Evolutionary conservation across 2,113 vertebrate species (phyloP).

Genomic region (Eclectus roratus): DNA sequence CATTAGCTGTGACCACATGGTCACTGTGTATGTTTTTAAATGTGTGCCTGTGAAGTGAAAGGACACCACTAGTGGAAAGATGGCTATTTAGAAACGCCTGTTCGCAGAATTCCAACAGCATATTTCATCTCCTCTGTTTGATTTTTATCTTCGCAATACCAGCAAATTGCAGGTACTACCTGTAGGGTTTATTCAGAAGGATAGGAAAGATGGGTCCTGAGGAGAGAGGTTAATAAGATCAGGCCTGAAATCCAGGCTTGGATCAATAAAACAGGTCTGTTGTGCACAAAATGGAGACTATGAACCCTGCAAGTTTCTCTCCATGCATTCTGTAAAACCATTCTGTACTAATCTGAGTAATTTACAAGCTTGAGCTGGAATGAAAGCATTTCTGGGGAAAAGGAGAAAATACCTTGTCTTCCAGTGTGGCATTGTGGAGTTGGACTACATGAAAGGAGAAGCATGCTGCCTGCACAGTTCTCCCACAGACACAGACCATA

Average conservation of each 20-base stretch:
- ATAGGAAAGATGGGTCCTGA: background rate
- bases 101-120: background rate
- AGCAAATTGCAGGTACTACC: background rate
- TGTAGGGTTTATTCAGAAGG: background rate
- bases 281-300: background rate
- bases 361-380: background rate
- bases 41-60: background rate
- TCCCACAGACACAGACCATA: too few species aligned
- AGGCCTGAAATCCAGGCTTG: background rate
- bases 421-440: background rate
- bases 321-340: background rate
- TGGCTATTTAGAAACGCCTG: background rate
- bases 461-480: background rate
- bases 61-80: background rate
- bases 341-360: background rate
- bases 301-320: background rate
- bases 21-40: background rate
- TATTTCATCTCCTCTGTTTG: background rate
- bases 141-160: background rate
- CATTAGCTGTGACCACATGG: background rate
- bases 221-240: background rate
- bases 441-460: background rate
- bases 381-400: background rate
- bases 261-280: background rate
- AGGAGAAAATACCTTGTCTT: background rate